Conservation (phyloP, 2,888 invertebrate species). For the Drosophila villosipedis region DNA sequence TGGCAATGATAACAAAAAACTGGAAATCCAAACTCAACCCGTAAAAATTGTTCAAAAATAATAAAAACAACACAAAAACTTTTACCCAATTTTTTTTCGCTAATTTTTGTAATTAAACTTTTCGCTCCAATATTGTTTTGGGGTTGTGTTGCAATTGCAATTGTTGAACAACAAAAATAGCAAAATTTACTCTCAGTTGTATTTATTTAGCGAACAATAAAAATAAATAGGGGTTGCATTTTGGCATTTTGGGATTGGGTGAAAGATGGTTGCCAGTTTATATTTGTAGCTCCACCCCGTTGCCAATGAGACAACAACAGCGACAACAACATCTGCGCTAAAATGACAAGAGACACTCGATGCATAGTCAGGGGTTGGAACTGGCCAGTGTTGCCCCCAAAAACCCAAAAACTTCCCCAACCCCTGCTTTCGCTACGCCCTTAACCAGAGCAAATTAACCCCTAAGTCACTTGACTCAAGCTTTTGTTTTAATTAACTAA, state of each 20-base stretch:
- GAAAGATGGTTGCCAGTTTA: conserved; percentile 16
- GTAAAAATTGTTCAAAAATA: conserved; percentile 3
- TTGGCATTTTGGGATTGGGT: conserved; percentile 45
- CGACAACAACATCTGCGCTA: conserved; percentile 26
- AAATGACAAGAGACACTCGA: conserved; percentile 55
- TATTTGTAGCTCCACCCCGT: conserved; percentile 52
- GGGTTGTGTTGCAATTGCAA: conserved; percentile 13
- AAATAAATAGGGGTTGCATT: conserved; percentile 63
- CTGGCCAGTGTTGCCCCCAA: conserved; percentile 9
- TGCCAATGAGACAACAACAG: conserved; percentile 57
- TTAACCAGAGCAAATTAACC: conserved; percentile 67
- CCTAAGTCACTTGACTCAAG: conserved; percentile 70
- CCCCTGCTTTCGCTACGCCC: background rate
- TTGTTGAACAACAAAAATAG: conserved; percentile 20
- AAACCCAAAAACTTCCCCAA: background rate
- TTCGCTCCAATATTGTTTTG: conserved; percentile 30
- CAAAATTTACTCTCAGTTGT: conserved; percentile 34
- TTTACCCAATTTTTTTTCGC: conserved; percentile 12
- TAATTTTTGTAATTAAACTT: conserved; percentile 76
- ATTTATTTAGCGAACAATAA: conserved; percentile 70
- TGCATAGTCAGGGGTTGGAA: conserved; percentile 9
- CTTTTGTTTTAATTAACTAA: conserved; percentile 80
- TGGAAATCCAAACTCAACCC: conserved; percentile 1
- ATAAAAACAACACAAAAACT: conserved; percentile 16
- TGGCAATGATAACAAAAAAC: conserved; percentile 56